Base-by-base conservation (phyloP, 2,113 vertebrate species). In the Notothenia coriiceps region DNA sequence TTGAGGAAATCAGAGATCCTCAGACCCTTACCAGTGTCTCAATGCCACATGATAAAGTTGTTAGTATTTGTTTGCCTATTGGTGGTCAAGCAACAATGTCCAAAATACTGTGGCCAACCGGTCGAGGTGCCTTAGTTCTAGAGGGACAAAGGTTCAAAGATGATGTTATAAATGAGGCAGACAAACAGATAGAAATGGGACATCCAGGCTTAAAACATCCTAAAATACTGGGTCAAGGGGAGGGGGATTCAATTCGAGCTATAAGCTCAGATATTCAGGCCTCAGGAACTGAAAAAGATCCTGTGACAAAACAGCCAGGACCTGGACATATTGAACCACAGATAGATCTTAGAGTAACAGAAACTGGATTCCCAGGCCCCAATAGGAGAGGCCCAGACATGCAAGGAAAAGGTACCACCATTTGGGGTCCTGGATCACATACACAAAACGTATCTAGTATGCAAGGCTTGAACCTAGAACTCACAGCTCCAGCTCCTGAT, bases 1-100 rank as follows among this genome's bases (percentile, higher is more conserved):
- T 7, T 61, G 83, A 88, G 29, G 68, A 82, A 79, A 72, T 63
- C 6, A 29, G 2, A 25, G 49, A 78, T 72, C 35, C 33, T 47
- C 60, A 62, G 10, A 74, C 14, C 29, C n/a, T 54, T 25, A 64
- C 25, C 8, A 66, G 13, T 66, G 15, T 60, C n/a, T 49, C 71
- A 29, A 0, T 60, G 43, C 18, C 25, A 70, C 11, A n/a, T 66
- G 17, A 54, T 56, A 67, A 88, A 70, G 29, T 54, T 76, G 77
- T 86, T 86, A 71, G 59, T 46, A 50, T 35, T 64, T 50, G 0
- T 70, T 8, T 84, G n/a, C 55, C 64, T 40, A 17, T 70, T 71
- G 35, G 35, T 70, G 52, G 29, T 60, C 66, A 87, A 63, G 20
- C 9, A 71, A 46, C 72, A 47, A 15, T 70, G 13, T 35, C 50